Evolutionary conservation across 2,888 invertebrate species (phyloP).

Genomic region (Sesamia inferens): DNA sequence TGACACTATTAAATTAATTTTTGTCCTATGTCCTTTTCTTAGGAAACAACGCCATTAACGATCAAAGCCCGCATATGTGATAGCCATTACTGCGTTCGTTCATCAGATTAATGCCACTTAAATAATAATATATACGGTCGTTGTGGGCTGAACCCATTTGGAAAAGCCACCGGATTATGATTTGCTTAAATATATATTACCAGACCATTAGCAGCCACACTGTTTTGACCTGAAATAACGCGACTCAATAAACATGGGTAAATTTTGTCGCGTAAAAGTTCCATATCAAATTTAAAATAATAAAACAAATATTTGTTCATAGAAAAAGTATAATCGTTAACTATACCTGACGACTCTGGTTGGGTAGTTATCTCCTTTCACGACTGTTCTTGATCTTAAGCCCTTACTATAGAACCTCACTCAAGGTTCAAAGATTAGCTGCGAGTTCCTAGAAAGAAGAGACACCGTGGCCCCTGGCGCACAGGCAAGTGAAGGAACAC

Average conservation of each 20-base stretch:
- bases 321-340: too few species aligned
- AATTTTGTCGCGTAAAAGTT: neutral
- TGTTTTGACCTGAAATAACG: neutral
- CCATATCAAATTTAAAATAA: too few species aligned
- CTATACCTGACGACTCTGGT: too few species aligned
- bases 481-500: too few species aligned
- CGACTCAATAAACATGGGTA: neutral
- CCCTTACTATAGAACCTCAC: neutral
- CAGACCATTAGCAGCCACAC: conserved; percentile 6
- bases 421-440: too few species aligned
- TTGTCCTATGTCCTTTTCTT: too few species aligned
- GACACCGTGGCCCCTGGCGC: too few species aligned
- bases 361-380: too few species aligned
- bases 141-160: conserved; percentile 13
- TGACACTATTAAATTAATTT: too few species aligned
- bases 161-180: conserved; percentile 30
- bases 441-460: too few species aligned
- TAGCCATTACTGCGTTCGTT: conserved; percentile 10
- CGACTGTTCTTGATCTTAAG: neutral
- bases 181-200: conserved; percentile 13
- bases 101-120: conserved; percentile 11
- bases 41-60: too few species aligned
- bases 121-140: conserved; percentile 1
- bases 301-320: too few species aligned
- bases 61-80: conserved; percentile 3